Conservation (phyloP, 2,797 vertebrate species). For the Bucorvus abyssinicus region DNA sequence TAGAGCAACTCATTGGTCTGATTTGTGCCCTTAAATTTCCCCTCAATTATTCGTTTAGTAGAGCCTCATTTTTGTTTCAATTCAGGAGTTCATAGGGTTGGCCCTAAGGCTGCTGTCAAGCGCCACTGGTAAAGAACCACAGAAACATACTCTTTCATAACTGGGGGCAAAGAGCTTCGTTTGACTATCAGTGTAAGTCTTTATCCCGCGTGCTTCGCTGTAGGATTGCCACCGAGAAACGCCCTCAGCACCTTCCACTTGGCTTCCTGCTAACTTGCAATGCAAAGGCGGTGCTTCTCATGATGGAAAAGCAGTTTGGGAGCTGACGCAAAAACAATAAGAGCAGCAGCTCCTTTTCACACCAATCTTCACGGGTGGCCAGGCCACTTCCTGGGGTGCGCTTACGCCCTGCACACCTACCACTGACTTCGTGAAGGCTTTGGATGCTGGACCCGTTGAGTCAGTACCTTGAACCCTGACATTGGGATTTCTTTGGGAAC, state of each 20-base stretch:
- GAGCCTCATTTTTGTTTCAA: neutral
- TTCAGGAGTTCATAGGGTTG: neutral
- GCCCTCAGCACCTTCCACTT: neutral
- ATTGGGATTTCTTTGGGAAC: rapidly evolving
- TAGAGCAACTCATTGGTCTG: neutral
- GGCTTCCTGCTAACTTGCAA: neutral
- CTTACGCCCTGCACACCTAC: too few species aligned
- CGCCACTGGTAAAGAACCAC: neutral
- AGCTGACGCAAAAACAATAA: rapidly evolving
- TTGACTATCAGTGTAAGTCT: rapidly evolving
- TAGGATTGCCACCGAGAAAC: too few species aligned
- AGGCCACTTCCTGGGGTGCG: too few species aligned
- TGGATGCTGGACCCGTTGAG: rapidly evolving
- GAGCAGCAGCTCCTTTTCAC: rapidly evolving
- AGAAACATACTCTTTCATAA: rapidly evolving
- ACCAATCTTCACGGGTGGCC: rapidly evolving
- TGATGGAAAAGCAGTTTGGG: rapidly evolving
- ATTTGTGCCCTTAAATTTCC: neutral
- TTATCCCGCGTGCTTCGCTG: rapidly evolving
- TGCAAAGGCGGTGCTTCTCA: neutral
- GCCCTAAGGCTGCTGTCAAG: too few species aligned
- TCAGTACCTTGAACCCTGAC: rapidly evolving
- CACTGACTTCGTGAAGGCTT: rapidly evolving
- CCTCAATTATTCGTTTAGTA: neutral
- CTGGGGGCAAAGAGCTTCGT: neutral